Conservation (phyloP, 2,113 vertebrate species). For the Cyanoramphus novaezelandiae region DNA sequence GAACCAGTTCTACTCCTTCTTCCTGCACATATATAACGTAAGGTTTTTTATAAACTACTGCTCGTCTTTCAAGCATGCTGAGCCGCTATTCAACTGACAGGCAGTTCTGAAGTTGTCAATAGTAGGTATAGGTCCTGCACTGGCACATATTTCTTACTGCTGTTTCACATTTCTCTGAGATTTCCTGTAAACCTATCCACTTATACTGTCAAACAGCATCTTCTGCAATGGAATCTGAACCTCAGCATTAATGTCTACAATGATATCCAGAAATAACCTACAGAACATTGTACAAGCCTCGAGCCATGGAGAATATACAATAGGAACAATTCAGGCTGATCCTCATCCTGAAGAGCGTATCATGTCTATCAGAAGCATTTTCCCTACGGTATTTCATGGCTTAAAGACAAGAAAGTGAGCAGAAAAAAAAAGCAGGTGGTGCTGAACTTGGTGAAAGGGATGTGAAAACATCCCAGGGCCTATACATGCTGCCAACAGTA, state of each 20-base stretch:
- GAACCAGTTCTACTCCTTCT: background rate
- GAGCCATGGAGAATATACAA: background rate
- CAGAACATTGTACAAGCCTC: background rate
- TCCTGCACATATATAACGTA: background rate
- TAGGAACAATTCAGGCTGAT: background rate
- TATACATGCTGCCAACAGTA: background rate
- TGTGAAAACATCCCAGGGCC: background rate
- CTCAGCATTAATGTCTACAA: background rate
- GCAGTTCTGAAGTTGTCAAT: background rate
- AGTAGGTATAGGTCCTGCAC: background rate
- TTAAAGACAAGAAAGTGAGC: background rate
- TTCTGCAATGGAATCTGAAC: background rate
- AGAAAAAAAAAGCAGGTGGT: background rate
- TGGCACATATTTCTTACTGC: background rate
- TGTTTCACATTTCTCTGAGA: background rate
- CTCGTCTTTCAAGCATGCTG: fast-evolving
- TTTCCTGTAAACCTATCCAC: background rate
- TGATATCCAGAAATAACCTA: background rate
- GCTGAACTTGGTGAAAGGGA: background rate
- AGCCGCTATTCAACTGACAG: background rate
- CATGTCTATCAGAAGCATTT: background rate
- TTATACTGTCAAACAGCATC: background rate
- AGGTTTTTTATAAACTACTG: background rate
- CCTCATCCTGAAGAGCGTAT: background rate
- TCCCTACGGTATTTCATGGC: background rate